Evolutionary conservation across 1,140 invertebrate genomes (phyloP), one percentile per base, ranked within the genome.

Genomic region (Halictus rubicundus): DNA sequence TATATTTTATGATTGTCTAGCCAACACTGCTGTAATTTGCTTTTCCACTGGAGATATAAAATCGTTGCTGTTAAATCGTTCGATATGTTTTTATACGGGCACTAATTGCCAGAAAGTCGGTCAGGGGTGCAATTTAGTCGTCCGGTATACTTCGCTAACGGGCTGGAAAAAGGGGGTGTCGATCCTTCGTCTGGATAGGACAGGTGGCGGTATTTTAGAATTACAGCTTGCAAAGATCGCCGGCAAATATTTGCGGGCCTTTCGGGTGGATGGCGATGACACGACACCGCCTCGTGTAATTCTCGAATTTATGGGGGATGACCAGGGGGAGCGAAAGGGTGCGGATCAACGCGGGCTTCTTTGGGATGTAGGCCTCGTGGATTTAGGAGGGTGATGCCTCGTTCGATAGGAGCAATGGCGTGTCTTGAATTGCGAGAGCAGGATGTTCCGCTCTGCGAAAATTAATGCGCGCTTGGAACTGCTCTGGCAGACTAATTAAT

Each of bases 281-380:
- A 66, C 63, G 16, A 54, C 59, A 46, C 23, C 16, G 49, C 14
- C 46, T 27, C 76, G 78, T 73, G 81, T 88, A 88, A 89, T 87
- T 86, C 87, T 77, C 37, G 70, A 81, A 89, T 89, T 89, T 89
- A 89, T 89, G 77, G 77, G 78, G 78, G 78, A 76, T 86, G 84
- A 78, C 78, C 78, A 66, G 8, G 49, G 23, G 64, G 23, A 23
- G 57, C 19, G 59, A 61, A 83, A 74, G 81, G 52, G 65, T 83
- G 70, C 16, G n/a, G 46, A 7, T 21, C 59, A 64, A 27, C 21
- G 8, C 61, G 42, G 69, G 66, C 49, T 70, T 61, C 37, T 66
- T 63, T 49, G 52, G 61, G 72, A 57, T 21, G 37, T 46, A 23
- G 9, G 60, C 23, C n/a, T 37, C 37, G 42, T 60, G 65, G 57